These are phyloP conservation scores for Chrysochloris asiatica DNA, from an alignment of 2,113 vertebrate genomes.

Conservation along the genomic window DNA sequence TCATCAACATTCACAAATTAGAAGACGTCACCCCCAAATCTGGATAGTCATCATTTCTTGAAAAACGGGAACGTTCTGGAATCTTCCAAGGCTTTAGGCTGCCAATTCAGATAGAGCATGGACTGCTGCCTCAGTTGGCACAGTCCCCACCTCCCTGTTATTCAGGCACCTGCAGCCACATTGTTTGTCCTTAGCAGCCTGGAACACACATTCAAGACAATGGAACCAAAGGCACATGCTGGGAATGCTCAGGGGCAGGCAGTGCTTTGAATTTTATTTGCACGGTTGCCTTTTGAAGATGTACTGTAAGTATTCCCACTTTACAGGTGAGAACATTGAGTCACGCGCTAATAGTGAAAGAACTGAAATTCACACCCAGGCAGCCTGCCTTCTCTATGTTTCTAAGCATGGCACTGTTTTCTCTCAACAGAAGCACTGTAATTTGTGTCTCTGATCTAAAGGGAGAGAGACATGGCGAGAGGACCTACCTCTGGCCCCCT, in stretches of 20 bases:
- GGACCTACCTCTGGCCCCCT: not conserved
- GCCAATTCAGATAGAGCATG: not conserved
- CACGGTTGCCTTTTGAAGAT: not conserved
- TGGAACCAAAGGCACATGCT: fast-evolving
- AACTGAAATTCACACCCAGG: not conserved
- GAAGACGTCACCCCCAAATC: not conserved
- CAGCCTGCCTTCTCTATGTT: not conserved
- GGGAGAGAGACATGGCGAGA: not conserved
- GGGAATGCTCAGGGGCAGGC: fast-evolving
- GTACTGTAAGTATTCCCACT: not conserved
- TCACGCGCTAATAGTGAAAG: too few relatives aligned
- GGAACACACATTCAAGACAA: too few relatives aligned
- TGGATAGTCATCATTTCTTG: not conserved
- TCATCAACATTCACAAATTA: not conserved
- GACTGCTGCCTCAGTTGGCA: not conserved
- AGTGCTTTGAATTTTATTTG: not conserved
- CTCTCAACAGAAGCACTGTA: not conserved
- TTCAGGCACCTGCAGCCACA: not conserved
- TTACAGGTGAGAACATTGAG: not conserved
- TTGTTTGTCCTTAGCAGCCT: not conserved
- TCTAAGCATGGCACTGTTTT: not conserved
- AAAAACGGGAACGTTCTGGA: not conserved
- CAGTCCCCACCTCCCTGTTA: not conserved
- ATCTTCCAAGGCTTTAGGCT: not conserved
- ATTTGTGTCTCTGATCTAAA: not conserved